Evolutionary conservation across 2,888 invertebrate genomes (phyloP).

Genomic region (Nemotelus pantherinus): DNA sequence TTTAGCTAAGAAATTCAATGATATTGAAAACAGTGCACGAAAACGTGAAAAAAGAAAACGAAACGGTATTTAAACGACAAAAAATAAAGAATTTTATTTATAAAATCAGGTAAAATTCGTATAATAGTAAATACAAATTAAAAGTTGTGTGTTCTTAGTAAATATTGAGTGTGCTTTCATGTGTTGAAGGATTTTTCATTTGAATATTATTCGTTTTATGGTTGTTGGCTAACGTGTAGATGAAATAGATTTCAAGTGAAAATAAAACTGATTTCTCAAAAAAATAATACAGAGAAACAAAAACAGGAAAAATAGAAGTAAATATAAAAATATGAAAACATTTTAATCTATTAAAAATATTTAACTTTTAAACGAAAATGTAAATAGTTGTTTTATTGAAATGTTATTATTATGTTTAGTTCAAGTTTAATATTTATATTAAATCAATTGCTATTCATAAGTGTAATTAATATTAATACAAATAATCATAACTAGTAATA

Average conservation of each 20-base stretch:
- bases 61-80: constrained; percentile 28
- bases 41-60: constrained; percentile 47
- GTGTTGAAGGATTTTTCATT: constrained; percentile 7
- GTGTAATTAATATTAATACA: constrained; percentile 49
- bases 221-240: constrained; percentile 11
- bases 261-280: not conserved
- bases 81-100: constrained; percentile 35
- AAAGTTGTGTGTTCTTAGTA: constrained; percentile 36
- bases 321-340: constrained; percentile 22
- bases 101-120: constrained; percentile 43
- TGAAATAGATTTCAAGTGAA: constrained; percentile 3
- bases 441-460: constrained; percentile 10
- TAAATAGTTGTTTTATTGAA: constrained; percentile 13
- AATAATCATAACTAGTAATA: constrained; percentile 63
- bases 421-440: constrained; percentile 11
- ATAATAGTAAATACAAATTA: constrained; percentile 43
- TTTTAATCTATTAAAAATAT: constrained; percentile 13
- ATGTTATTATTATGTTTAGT: constrained; percentile 13
- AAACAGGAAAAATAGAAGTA: constrained; percentile 6
- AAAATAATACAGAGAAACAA: not conserved
- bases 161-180: constrained; percentile 24
- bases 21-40: constrained; percentile 14
- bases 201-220: not conserved
- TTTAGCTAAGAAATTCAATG: not conserved
- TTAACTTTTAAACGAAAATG: constrained; percentile 31